Evolutionary conservation across 2,113 vertebrate species (phyloP).

Genomic region (Galbula dea): DNA sequence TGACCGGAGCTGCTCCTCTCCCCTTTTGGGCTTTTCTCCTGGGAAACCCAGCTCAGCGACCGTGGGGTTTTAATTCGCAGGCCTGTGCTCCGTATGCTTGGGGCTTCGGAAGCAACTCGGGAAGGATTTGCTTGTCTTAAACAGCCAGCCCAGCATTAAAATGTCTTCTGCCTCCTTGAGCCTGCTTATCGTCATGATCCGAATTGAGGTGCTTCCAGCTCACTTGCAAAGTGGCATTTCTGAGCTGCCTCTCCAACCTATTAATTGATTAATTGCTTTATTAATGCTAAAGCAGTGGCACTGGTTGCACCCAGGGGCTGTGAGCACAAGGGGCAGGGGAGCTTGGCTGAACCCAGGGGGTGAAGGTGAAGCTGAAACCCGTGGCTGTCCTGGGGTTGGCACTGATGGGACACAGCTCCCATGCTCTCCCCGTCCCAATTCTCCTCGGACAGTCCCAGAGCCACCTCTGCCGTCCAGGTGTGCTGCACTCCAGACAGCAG

Average conservation of each 20-base stretch:
- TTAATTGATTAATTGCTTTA: constrained; percentile 4
- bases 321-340: neutral
- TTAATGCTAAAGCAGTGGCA: neutral
- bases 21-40: neutral
- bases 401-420: neutral
- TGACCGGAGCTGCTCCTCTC: neutral
- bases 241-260: neutral
- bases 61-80: rapidly evolving
- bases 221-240: neutral
- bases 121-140: neutral
- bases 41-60: neutral
- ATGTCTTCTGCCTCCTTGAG: constrained; percentile 25
- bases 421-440: neutral
- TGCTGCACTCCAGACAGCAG: neutral
- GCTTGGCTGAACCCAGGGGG: neutral
- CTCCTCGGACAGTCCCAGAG: neutral
- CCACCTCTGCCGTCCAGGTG: neutral
- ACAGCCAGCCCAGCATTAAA: neutral
- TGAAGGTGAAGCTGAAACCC: neutral
- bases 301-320: neutral
- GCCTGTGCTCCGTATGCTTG: neutral
- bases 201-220: neutral
- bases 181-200: neutral
- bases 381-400: rapidly evolving
- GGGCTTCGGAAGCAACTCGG: neutral